Conservation (phyloP, 2,797 vertebrate species). For the Cossypha dichroa region DNA sequence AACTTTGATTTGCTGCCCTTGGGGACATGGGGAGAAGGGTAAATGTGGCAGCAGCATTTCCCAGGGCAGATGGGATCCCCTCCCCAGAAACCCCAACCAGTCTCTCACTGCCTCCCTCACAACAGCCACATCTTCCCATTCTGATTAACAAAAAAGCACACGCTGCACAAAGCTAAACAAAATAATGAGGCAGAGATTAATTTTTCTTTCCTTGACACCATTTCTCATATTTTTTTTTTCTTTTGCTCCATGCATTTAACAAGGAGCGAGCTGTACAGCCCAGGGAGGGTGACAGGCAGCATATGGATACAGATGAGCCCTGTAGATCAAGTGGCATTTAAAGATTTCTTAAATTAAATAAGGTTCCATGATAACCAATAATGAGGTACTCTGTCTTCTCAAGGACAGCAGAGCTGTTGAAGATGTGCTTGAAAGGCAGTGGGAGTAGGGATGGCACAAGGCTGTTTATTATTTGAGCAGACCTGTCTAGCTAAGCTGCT, state of each 20-base stretch:
- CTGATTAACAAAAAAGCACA: neutral
- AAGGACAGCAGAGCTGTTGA: neutral
- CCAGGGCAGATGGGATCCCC: neutral
- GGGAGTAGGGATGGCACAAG: neutral
- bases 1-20: neutral
- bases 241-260: neutral
- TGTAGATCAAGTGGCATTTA: slow-evolving; percentile 23
- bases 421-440: neutral
- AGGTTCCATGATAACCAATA: slow-evolving; percentile 3
- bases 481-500: neutral
- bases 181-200: neutral
- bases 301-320: neutral
- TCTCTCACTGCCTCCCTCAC: neutral
- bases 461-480: neutral
- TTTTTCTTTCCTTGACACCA: neutral
- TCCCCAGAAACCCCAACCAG: neutral
- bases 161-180: neutral
- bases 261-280: neutral
- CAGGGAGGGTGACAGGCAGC: neutral
- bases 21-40: neutral
- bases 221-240: neutral
- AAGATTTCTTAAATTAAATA: slow-evolving; percentile 42
- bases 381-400: slow-evolving; percentile 44
- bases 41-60: neutral
- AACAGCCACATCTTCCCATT: neutral